Base-by-base conservation (phyloP, 1,140 invertebrate species). In the Cataglyphis hispanica region DNA sequence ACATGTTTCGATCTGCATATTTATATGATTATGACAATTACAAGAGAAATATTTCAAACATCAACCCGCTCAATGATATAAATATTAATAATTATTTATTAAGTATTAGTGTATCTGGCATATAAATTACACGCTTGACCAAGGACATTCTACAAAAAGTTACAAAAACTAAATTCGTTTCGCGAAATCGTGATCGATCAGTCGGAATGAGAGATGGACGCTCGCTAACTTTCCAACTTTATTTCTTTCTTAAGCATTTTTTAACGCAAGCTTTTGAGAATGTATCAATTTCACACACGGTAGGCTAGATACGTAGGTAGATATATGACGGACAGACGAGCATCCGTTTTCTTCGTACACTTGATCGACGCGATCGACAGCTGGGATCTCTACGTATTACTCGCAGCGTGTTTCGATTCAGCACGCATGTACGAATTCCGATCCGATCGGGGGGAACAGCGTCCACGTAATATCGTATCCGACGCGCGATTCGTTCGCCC, bases 21-120 rank as follows among this genome's bases (percentile, higher is more conserved):
- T 93, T 92, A 93, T 46, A 46, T 91, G 87, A 91, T 93, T 93
- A 92, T 91, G 89, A 92, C 88, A 93, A 92, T 93, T 93, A 93
- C 90, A 90, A 89, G 10, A 46, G 87, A 91, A 88, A 89, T 91
- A 93, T 92, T 93, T 93, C 91, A 89, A 90, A n/a, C n/a, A n/a
- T n/a, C n/a, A 1, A 85, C 75, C 86, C 27, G 63, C 19, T 81
- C 69, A 87, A 67, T 72, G 89, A 66, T 86, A 86, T 76, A 89
- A 86, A 87, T 81, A 89, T 58, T 27, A 61, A 75, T 91, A 88
- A 90, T 89, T 80, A 77, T 64, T 66, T 37, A 22, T 53, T 43
- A 2, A 22, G 0, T n/a, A n/a, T 4, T 46, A 10, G n/a, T 53
- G 11, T 16, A 46, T 69, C 16, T 8, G n/a, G 53, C 7, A 70